Evolutionary conservation across 2,797 vertebrate species (phyloP), one percentile per base, ranked within the genome.

Genomic region (Chaenodraco wilsoni): DNA sequence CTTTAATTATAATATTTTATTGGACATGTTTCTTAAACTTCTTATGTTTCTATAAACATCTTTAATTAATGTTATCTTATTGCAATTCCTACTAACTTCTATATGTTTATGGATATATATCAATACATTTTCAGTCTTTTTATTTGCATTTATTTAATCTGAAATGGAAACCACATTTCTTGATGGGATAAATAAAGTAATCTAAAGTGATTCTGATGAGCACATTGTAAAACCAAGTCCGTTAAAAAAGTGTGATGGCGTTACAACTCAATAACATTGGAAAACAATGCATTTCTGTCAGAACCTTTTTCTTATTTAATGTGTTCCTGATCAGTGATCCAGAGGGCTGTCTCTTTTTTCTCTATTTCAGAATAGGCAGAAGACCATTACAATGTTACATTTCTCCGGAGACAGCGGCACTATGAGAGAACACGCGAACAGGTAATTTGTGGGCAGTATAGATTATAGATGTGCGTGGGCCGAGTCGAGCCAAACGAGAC

Each of bases 361-460:
- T 67, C 68, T 23, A 75, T 65, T 37, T 37, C 67, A 75, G 59
- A 69, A 43, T 5, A 59, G 78, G 19, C 51, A 68, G 60, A 46
- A 45, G 19, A 58, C 49, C 43, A 31, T 73, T 82, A 70, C 33
- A 4, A 33, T 31, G 48, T 62, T 69, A 37, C 56, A 65, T 65
- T 56, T 71, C 84, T 75, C 72, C 7, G 9, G 73, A 74, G 75
- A 69, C 19, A 3, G 57, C 40, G 0, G 70, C 21, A 1, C 44
- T 15, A 1, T 0, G 15, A 51, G 55, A 9, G 56, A 74, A 74
- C 44, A 14, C 3, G 8, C 14, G 0, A 65, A 55, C 66, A 69
- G 72, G 79, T 82, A 51, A 85, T 84, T 69, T 77, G 65, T 8
- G 55, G 51, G 37, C 41, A 62, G 56, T 3, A 17, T 23, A 19